Percentiles rank a stretch among this genome's conserved stretches.
Conservation (phyloP, 2,113 vertebrate species). For the Phoxinus phoxinus region DNA sequence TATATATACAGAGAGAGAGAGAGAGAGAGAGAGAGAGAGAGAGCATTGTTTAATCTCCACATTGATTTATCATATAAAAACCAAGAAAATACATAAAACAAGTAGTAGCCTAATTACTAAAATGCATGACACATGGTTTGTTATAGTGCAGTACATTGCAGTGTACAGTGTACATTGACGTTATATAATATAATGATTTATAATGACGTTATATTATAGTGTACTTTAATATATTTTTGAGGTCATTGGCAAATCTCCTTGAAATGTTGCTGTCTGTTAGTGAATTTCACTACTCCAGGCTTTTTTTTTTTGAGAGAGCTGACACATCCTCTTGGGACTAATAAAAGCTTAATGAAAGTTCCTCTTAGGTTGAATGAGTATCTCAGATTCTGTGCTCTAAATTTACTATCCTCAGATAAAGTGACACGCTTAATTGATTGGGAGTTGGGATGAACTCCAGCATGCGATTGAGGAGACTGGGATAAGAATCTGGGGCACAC, state of each 20-base stretch:
- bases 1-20: no score
- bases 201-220: background rate
- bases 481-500: background rate
- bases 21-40: no score
- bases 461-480: background rate
- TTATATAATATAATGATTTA: background rate
- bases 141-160: background rate
- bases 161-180: no score
- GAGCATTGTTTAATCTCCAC: no score
- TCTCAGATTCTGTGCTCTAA: conserved; percentile 10
- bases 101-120: no score
- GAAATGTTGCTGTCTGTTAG: background rate
- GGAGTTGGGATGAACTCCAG: conserved; percentile 29
- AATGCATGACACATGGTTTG: no score
- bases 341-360: conserved; percentile 33
- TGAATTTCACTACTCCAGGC: background rate
- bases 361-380: conserved; percentile 21
- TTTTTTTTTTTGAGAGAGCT: background rate
- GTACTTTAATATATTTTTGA: background rate
- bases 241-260: background rate
- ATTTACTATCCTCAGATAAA: background rate
- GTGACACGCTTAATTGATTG: conserved; percentile 36
- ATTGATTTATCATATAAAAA: no score
- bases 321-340: background rate
- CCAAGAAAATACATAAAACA: no score